Evolutionary conservation across 2,888 invertebrate genomes (phyloP), one percentile per base, ranked within the genome.

Genomic region (Digitonthophagus gazella): DNA sequence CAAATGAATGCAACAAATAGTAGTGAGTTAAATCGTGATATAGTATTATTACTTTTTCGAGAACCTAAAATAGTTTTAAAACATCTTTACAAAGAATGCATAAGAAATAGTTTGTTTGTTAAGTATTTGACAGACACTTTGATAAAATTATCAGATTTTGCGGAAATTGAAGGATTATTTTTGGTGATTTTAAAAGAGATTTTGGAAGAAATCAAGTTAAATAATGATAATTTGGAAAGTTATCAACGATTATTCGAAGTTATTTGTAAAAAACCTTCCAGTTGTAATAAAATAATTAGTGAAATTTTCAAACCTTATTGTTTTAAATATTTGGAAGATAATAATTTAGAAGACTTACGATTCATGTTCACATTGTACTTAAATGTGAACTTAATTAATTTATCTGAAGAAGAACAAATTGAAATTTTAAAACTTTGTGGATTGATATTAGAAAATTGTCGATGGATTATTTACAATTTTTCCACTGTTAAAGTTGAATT

Each of bases 41-140:
- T 81, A 11, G 70, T 76, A 57, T 71, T 81, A 18, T 67, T 81
- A 54, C 68, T 81, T 6, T 67, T 82, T 55, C 79, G 81, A 75
- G 79, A 80, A 74, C 78, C 80, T 0, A 68, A 74, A 55, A 28
- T 71, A 18, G 76, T 79, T 54, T 70, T 81, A 18, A 67, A 19
- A 3, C 72, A 72, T 65, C 71, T 81, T 2, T 80, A 76, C 67
- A 70, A 65, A 8, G 77, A 78, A 71, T 80, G 80, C 73, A 66
- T 81, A 15, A 80, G 78, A 66, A 79, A 75, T 68, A 19, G 69
- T 16, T 75, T 75, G 63, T 76, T 76, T 69, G 67, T 74, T n/a
- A 58, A 69, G 2, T 72, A 69, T 67, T 74, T 80, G 58, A 74
- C 70, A 64, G 68, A 68, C 1, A 66, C 68, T 19, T 74, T 76